These are phyloP conservation scores for Perizoma flavofasciatum DNA, from an alignment of 2,888 invertebrate species.

Conservation along the genomic window DNA sequence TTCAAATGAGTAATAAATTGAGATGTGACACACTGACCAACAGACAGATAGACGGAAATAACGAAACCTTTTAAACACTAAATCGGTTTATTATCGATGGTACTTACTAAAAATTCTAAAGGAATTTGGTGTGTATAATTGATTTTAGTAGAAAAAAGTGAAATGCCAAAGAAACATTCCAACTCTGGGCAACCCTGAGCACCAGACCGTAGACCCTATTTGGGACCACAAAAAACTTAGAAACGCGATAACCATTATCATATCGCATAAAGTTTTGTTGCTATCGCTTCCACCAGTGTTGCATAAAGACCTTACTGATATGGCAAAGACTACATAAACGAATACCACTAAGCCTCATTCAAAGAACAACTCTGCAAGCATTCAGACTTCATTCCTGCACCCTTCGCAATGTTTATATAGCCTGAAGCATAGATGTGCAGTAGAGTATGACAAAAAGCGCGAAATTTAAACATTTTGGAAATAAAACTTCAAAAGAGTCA, in stretches of 20 bases:
- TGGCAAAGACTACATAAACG: background rate
- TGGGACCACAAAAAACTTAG: constrained; percentile 63
- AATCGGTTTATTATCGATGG: too few species aligned
- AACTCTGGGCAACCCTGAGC: constrained; percentile 36
- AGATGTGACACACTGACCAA: too few species aligned
- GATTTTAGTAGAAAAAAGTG: constrained; percentile 13
- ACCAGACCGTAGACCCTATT: constrained; percentile 40
- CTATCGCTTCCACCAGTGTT: constrained; percentile 41
- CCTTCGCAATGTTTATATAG: too few species aligned
- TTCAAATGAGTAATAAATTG: too few species aligned
- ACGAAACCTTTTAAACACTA: too few species aligned
- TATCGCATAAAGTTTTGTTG: constrained; percentile 48
- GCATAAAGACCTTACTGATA: constrained; percentile 12
- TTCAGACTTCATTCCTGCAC: background rate
- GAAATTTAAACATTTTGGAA: too few species aligned
- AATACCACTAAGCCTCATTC: background rate
- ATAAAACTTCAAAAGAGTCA: too few species aligned
- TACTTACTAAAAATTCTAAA: background rate
- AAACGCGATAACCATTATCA: constrained; percentile 70
- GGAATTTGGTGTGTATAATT: constrained; percentile 13
- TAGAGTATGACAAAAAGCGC: too few species aligned
- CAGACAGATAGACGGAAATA: too few species aligned
- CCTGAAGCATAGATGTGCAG: too few species aligned
- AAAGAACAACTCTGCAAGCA: background rate
- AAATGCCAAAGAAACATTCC: constrained; percentile 14